These are phyloP conservation scores for Listronotus oregonensis DNA, from an alignment of 1,140 invertebrate genomes.

Conservation along the genomic window DNA sequence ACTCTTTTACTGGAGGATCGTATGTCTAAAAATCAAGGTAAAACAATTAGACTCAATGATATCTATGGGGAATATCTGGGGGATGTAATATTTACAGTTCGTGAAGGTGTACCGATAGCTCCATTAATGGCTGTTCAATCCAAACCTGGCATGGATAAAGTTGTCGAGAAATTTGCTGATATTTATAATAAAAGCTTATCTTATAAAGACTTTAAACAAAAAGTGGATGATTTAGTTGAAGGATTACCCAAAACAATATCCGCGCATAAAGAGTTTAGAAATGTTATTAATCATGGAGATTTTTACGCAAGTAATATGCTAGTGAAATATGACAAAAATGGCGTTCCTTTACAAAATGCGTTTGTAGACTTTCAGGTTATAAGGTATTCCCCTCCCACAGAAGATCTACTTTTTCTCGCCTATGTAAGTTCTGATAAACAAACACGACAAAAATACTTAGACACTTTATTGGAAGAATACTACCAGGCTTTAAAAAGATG, in stretches of 20 bases:
- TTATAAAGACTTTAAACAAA: neutral
- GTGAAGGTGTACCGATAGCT: neutral
- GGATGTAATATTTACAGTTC: neutral
- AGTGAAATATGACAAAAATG: neutral
- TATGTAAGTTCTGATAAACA: neutral
- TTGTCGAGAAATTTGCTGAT: neutral
- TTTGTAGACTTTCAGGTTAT: conserved; percentile 3
- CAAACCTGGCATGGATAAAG: neutral
- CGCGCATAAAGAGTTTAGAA: neutral
- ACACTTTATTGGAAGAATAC: neutral
- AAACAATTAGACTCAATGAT: neutral
- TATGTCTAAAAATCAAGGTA: neutral
- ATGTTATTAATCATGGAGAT: conserved; percentile 3
- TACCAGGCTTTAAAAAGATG: neutral
- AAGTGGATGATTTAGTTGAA: neutral
- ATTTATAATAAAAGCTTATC: neutral
- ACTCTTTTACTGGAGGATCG: neutral
- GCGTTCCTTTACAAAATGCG: neutral
- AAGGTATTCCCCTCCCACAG: neutral
- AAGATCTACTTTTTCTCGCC: neutral
- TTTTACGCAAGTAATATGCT: neutral
- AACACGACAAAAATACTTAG: neutral
- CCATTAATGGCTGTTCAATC: neutral
- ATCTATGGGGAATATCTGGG: neutral
- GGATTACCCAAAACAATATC: neutral